Base-by-base conservation (phyloP, 2,113 vertebrate genomes). In the Oreamnos americanus region DNA sequence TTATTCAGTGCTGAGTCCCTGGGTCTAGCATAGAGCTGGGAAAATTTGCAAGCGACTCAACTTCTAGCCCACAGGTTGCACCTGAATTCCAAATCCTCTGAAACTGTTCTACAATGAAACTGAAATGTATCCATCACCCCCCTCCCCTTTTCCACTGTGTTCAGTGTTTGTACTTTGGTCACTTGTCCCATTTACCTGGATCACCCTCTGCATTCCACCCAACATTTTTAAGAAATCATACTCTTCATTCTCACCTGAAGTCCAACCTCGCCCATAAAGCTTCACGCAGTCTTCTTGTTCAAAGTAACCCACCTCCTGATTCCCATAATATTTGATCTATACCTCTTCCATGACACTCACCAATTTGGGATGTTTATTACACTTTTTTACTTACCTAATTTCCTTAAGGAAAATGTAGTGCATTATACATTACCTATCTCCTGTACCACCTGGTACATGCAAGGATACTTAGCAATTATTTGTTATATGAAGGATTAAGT, bases 221-320 rank as follows among this genome's bases (percentile, higher is more conserved):
- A 28, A 2, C 5, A 16, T 47, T 39, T 81, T 36, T 33, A 21
- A 79, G 49, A 33, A 81, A 71, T 5, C 16, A 6, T 21, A 2
- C 12, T 16, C 25, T 21, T 45, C 1, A 47, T 19, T 5, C 74
- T 83, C 89, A n/a, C 28, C 14, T 11, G 7, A 43, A 58, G 57
- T 4, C 28, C 25, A 21, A 49, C 19, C 23, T 28, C 0, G 2
- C 71, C 43, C 81, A 1, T 12, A 28, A 90, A 39, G 6, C 14
- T 21, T 79, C 23, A 45, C 19, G 0, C 16, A 10, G 1, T 39
- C n/a, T 39, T 4, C 0, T 36, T 53, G 16, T 36, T n/a, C 16
- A 23, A 62, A 85, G 45, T 6, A 74, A 11, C 8, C 6, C 23
- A 0, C 28, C 21, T 53, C 79, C 58, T 33, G 1, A 36, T 19